Base-by-base conservation (phyloP, 35 echinoderm and acorn worm genomes). In the Apostichopus japonicus region DNA sequence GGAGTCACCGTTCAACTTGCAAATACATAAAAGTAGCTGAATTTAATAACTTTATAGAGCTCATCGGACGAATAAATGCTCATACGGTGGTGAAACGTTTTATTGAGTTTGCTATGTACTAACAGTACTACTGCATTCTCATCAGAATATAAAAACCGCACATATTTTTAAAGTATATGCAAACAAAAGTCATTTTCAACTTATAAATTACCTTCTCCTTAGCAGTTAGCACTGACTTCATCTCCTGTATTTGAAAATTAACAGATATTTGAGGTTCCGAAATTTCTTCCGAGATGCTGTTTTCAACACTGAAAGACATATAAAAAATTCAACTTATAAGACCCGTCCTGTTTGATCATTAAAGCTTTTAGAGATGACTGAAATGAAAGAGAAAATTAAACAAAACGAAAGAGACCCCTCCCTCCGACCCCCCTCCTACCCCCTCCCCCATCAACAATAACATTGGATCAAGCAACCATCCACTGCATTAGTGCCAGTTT, bases 211-310 rank as follows among this genome's bases (percentile, higher is more conserved):
- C 86, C 54, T n/a, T 65, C 63, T 87, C 86, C 24, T 71, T 87
- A 0, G 57, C n/a, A 27, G 86, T 65, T 6, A 87, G 86, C n/a
- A 87, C 21, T 65, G 53, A 24, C 21, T 87, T 87, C 86, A 87
- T 87, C 51, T 87, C 56, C n/a, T 87, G n/a, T 2, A 87, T 62
- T 51, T 87, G 17, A 14, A 23, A 24, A 86, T 86, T 86, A 53
- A 6, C 82, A 86, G 14, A 58, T 4, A 54, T 86, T 22, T 86
- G 33, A 44, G 33, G 33, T 53, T 10, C 82, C 82, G 22, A 22
- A 58, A 11, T 15, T 10, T 86, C 82, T 11, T 86, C 9, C 23
- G 82, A 21, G 51, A 15, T 58, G 82, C 14, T 55, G 14, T 10
- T 27, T 22, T 86, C 82, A 86, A 6, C 2, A 86, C 82, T 86